A percentile compares a stretch with the other conserved stretches of the same genome.
phyloP scores from a whole-genome alignment of 1,140 invertebrate species.

The Plodia interpunctella region DNA sequence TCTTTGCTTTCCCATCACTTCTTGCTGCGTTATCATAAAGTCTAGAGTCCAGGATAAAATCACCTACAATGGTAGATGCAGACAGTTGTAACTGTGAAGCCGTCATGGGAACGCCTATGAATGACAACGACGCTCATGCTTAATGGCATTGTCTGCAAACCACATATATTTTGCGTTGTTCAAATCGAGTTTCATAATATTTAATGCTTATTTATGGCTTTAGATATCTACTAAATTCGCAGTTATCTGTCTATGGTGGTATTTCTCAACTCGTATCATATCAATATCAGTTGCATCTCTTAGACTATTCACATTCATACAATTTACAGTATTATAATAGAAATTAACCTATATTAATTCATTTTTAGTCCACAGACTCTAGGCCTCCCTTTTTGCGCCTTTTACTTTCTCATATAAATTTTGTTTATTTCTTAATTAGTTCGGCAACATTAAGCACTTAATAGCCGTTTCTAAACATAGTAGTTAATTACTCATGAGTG shows the following conservation, averaged over 20 bases:
- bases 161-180: neutral
- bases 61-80: conserved; percentile 27
- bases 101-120: conserved; percentile 42
- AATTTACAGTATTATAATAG: too few species aligned
- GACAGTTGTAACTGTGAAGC: conserved; percentile 41
- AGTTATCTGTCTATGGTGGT: too few species aligned
- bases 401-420: neutral
- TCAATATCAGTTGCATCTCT: too few species aligned
- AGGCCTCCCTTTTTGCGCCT: too few species aligned
- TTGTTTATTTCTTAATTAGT: conserved; percentile 3
- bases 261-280: too few species aligned
- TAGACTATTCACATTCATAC: too few species aligned
- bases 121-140: conserved; percentile 11
- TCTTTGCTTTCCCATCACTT: conserved; percentile 5
- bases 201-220: neutral
- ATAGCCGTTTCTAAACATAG: neutral
- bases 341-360: too few species aligned
- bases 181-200: neutral
- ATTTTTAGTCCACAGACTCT: too few species aligned
- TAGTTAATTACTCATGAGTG: neutral
- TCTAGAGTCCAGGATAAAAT: conserved; percentile 4
- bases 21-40: conserved; percentile 5
- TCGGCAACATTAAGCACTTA: neutral
- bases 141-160: conserved; percentile 10
- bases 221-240: conserved; percentile 9